Percentiles rank a stretch among this genome's conserved stretches.
Conservation (phyloP, 1,140 invertebrate species). For the Drosophila watanabei region DNA sequence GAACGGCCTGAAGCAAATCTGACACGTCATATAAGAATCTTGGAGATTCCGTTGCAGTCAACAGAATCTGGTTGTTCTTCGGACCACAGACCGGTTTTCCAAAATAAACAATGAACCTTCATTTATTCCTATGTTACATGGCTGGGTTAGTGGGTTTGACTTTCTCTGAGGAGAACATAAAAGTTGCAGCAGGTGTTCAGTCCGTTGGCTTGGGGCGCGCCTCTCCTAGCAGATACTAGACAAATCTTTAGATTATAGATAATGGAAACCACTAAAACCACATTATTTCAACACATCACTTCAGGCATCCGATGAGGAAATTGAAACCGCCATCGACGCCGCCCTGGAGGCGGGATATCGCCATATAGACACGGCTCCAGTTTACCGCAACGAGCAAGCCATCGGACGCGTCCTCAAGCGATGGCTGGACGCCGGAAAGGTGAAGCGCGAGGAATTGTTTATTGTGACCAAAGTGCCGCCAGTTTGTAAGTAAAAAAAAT, state of each 20-base stretch:
- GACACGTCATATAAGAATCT: constrained; percentile 33
- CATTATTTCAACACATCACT: constrained; percentile 58
- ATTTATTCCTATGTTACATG: constrained; percentile 11
- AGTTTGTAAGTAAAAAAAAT: constrained; percentile 61
- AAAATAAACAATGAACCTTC: constrained; percentile 26
- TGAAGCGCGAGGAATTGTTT: constrained; percentile 92
- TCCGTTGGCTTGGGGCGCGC: background rate
- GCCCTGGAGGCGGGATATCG: constrained; percentile 88
- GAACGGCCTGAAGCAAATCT: constrained; percentile 5
- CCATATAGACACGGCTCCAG: constrained; percentile 93
- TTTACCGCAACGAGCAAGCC: constrained; percentile 93
- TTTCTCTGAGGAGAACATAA: constrained; percentile 21
- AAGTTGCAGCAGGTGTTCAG: background rate
- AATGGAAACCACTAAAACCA: constrained; percentile 52
- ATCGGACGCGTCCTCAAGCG: constrained; percentile 92
- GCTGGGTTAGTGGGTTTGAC: constrained; percentile 19
- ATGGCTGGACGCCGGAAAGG: constrained; percentile 90
- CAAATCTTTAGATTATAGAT: background rate
- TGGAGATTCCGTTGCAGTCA: constrained; percentile 21
- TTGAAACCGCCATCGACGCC: constrained; percentile 89
- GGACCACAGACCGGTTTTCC: constrained; percentile 36
- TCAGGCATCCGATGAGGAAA: constrained; percentile 89
- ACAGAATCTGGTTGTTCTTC: constrained; percentile 14
- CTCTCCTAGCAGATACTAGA: background rate
- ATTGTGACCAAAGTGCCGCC: constrained; percentile 92